Conservation (phyloP, 2,113 vertebrate genomes). For the Panthera tigris region DNA sequence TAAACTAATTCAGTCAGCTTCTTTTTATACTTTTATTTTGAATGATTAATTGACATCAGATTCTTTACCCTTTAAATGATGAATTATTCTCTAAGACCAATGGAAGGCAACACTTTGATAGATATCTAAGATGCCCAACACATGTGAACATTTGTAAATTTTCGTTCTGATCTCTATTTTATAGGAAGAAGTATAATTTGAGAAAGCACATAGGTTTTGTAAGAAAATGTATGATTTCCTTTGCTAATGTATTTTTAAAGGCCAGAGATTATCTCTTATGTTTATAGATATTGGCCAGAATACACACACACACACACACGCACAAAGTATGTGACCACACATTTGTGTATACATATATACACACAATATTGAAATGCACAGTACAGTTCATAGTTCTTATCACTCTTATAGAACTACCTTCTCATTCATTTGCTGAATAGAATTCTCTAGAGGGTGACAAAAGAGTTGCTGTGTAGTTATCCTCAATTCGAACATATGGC, state of each 20-base stretch:
- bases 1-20: background rate
- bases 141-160: background rate
- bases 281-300: background rate
- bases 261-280: background rate
- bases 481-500: constrained; percentile 39
- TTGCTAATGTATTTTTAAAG: constrained; percentile 23
- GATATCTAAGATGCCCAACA: background rate
- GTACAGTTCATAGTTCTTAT: background rate
- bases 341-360: background rate
- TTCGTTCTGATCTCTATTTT: background rate
- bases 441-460: background rate
- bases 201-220: background rate
- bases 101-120: background rate
- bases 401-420: background rate
- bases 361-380: background rate
- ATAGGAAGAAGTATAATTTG: background rate
- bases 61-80: background rate
- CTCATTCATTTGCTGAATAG: background rate
- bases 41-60: background rate
- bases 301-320: background rate
- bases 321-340: background rate
- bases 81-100: background rate
- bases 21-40: background rate
- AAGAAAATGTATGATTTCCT: background rate
- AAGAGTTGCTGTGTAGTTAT: background rate